These are phyloP conservation scores for Trichechus manatus DNA, from an alignment of 2,113 vertebrate genomes.

Conservation along the genomic window DNA sequence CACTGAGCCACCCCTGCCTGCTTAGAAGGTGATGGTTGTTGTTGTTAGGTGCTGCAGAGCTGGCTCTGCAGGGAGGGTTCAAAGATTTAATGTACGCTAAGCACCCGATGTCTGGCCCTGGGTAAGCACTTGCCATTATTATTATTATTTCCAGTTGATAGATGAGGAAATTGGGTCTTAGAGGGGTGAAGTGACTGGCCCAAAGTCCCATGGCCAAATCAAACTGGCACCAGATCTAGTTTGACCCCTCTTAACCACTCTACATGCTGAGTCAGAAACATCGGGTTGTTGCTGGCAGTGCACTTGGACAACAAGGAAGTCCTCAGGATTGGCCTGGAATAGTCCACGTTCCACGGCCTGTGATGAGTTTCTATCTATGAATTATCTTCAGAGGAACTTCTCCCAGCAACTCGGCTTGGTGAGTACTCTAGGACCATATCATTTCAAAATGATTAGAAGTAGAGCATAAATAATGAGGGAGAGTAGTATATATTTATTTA, in stretches of 20 bases:
- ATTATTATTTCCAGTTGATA: conserved; percentile 31
- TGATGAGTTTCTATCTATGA: not conserved
- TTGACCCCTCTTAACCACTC: conserved; percentile 44
- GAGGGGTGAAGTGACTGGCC: conserved; percentile 60
- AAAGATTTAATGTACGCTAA: not conserved
- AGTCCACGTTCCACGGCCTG: fast-evolving
- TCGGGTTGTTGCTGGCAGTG: not conserved
- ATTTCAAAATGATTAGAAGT: not conserved
- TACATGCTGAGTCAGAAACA: not conserved
- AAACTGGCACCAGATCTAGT: not conserved
- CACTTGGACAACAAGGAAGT: not conserved
- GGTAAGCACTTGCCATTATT: not conserved
- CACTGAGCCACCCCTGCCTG: not conserved
- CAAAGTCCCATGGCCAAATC: conserved; percentile 4
- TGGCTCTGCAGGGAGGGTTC: not conserved
- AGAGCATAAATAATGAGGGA: not conserved
- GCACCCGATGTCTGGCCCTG: not conserved
- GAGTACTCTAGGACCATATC: not conserved
- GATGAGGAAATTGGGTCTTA: conserved; percentile 58
- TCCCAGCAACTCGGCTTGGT: not conserved
- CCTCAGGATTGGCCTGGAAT: not conserved
- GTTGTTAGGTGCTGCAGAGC: not conserved
- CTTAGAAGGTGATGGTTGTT: not conserved
- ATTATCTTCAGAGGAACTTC: not conserved
- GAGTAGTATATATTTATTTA: not conserved